Conservation (phyloP, 37 sponge, comb jelly and placozoan genomes). For the Aphrocallistes beatrix region DNA sequence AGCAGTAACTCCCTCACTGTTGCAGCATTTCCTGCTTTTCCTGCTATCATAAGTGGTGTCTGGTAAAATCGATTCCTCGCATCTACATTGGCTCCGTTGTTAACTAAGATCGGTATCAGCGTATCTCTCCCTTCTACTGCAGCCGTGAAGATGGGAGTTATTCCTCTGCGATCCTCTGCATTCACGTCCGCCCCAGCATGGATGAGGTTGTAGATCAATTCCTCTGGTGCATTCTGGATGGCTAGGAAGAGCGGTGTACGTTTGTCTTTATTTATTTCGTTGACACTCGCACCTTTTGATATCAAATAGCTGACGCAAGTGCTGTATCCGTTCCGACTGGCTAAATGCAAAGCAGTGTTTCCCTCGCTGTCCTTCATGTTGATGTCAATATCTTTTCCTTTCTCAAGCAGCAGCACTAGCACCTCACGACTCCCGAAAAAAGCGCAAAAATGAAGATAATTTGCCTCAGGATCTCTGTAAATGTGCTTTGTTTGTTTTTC, state of each 20-base stretch:
- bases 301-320: background rate
- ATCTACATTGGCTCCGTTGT: background rate
- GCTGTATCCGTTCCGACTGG: background rate
- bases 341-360: background rate
- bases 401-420: background rate
- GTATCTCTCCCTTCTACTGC: constrained; percentile 3
- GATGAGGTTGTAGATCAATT: background rate
- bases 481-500: background rate
- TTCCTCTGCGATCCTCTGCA: background rate
- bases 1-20: background rate
- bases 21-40: background rate
- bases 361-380: background rate
- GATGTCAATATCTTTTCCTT: background rate
- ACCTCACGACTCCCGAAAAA: background rate
- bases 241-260: background rate
- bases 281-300: background rate
- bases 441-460: background rate
- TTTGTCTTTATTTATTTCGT: background rate
- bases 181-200: background rate
- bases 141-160: background rate
- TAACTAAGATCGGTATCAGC: background rate
- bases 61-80: constrained; percentile 11
- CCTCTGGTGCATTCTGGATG: constrained; percentile 4
- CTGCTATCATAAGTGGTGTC: background rate
- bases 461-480: background rate